Evolutionary conservation across 2,888 invertebrate genomes (phyloP).

Genomic region (Deroplatys truncata): DNA sequence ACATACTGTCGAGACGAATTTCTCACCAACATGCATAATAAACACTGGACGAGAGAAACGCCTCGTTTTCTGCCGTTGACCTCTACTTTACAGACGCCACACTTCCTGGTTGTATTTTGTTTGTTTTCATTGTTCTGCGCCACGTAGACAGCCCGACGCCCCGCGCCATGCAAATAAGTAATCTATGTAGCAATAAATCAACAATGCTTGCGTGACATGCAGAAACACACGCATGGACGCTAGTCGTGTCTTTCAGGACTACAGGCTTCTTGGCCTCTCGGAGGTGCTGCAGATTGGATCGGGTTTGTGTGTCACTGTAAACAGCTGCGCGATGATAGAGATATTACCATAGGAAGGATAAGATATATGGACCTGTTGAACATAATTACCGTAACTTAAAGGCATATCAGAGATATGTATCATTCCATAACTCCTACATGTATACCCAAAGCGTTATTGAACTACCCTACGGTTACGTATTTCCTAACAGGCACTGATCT

Average conservation of each 20-base stretch:
- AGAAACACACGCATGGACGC: background rate
- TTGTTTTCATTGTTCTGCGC: background rate
- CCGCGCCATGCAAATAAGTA: background rate
- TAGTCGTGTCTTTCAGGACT: background rate
- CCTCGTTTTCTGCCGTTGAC: no score
- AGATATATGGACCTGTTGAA: no score
- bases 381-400: no score
- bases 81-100: background rate
- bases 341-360: no score
- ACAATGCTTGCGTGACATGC: background rate
- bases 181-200: background rate
- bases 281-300: background rate
- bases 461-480: no score
- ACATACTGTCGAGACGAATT: no score
- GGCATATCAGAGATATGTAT: no score
- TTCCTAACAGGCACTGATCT: no score
- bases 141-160: background rate
- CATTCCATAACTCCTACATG: no score
- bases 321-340: no score
- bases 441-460: no score
- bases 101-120: background rate
- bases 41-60: background rate
- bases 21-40: no score
- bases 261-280: background rate
- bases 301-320: background rate